These are phyloP conservation scores for Candoia aspera DNA, from an alignment of 2,113 vertebrate species.

Conservation along the genomic window DNA sequence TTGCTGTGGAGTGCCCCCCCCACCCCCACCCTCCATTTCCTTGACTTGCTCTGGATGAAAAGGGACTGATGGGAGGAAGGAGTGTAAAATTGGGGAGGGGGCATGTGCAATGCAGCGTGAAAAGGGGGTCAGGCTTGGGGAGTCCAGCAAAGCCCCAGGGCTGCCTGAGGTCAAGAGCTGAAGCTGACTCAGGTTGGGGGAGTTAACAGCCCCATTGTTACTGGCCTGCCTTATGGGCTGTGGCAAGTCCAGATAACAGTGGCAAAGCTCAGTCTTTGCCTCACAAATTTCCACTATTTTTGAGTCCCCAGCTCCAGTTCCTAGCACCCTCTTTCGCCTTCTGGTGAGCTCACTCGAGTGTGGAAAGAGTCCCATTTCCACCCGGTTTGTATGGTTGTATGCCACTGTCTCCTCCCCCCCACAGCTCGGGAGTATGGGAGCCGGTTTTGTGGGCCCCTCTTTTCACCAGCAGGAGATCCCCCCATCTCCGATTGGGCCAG, in stretches of 20 bases:
- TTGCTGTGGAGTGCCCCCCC: background rate
- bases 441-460: background rate
- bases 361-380: no score
- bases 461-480: background rate
- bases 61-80: background rate
- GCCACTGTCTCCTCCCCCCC: background rate
- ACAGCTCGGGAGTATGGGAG: background rate
- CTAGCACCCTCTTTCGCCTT: background rate
- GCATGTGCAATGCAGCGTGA: background rate
- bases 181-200: background rate
- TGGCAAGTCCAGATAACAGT: background rate
- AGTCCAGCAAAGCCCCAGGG: background rate
- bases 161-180: background rate
- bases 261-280: background rate
- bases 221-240: background rate
- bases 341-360: no score
- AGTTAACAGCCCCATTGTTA: background rate
- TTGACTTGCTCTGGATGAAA: no score
- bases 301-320: background rate
- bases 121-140: background rate
- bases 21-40: background rate
- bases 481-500: background rate
- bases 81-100: background rate
- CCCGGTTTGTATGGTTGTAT: background rate
- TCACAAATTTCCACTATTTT: background rate